A percentile compares a stretch with the other conserved stretches of the same genome.
Conservation (phyloP, 1,140 invertebrate species). For the Zaprionus africanus region DNA sequence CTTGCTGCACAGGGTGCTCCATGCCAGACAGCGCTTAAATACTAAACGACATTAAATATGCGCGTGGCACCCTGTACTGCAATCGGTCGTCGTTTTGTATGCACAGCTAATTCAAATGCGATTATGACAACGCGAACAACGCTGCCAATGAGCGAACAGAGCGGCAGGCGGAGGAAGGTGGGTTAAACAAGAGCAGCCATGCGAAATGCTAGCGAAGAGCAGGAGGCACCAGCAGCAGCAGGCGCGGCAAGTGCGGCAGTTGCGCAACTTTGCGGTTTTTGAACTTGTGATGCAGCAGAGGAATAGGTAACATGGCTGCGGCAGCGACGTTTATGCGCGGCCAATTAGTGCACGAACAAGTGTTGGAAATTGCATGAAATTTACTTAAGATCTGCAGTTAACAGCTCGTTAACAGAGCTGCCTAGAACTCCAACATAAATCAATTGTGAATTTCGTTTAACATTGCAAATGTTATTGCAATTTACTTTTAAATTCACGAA, state of each 20-base stretch:
- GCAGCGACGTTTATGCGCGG: slow-evolving; percentile 52
- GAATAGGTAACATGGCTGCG: slow-evolving; percentile 57
- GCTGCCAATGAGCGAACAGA: slow-evolving; percentile 23
- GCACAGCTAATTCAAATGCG: slow-evolving; percentile 81
- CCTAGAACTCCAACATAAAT: no score
- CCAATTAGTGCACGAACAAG: slow-evolving; percentile 4
- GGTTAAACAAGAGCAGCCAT: slow-evolving; percentile 5
- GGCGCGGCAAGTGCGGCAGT: slow-evolving; percentile 1
- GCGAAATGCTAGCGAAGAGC: slow-evolving; percentile 20
- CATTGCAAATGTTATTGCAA: no score
- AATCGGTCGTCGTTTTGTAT: slow-evolving; percentile 58
- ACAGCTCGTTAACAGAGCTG: not conserved
- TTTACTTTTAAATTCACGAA: not conserved
- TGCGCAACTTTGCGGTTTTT: slow-evolving; percentile 77
- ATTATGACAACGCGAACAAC: slow-evolving; percentile 80
- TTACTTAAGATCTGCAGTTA: not conserved
- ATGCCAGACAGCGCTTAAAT: no score
- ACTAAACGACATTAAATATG: not conserved
- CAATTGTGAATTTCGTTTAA: no score
- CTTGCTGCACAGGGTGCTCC: slow-evolving; percentile 51
- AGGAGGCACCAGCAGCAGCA: not conserved
- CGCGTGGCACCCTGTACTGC: slow-evolving; percentile 55
- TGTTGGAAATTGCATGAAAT: not conserved
- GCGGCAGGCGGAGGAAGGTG: not conserved
- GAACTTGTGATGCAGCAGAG: slow-evolving; percentile 68